phyloP scores from a whole-genome alignment of 2,888 invertebrate species.

The Abrostola tripartita region DNA sequence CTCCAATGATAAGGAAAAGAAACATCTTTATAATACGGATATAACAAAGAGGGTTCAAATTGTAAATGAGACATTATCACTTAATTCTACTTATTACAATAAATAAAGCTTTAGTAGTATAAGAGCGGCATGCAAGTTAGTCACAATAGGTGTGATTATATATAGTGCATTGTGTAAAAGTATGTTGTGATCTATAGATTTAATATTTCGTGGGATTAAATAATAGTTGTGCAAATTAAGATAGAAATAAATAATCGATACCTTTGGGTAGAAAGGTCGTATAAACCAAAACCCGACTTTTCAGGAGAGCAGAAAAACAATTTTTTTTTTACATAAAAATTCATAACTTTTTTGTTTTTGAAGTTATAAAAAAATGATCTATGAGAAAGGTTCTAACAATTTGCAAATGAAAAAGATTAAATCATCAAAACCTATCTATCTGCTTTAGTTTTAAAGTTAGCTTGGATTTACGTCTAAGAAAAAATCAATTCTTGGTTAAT shows the following conservation, averaged over 20 bases:
- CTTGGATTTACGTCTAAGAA: too few relatives aligned
- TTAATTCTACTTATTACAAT: slow-evolving; percentile 10
- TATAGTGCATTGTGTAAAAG: slow-evolving; percentile 25
- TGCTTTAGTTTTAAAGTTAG: too few relatives aligned
- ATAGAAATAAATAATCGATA: slow-evolving; percentile 7
- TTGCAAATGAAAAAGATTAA: too few relatives aligned
- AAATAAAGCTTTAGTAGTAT: slow-evolving; percentile 7
- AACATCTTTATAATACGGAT: neutral
- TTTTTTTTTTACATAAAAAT: too few relatives aligned
- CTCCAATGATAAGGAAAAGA: neutral
- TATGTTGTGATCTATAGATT: slow-evolving; percentile 28
- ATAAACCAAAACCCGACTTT: too few relatives aligned
- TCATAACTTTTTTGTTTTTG: too few relatives aligned
- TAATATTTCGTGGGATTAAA: slow-evolving; percentile 13
- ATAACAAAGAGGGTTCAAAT: neutral
- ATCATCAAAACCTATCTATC: too few relatives aligned
- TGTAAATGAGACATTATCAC: slow-evolving; percentile 39
- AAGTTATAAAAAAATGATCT: too few relatives aligned
- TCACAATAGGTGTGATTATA: slow-evolving; percentile 1
- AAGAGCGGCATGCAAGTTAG: slow-evolving; percentile 34
- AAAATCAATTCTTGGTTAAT: too few relatives aligned
- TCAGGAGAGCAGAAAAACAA: too few relatives aligned
- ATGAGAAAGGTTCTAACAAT: too few relatives aligned
- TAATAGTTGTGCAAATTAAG: slow-evolving; percentile 31
- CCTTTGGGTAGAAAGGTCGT: too few relatives aligned